Percentiles rank a stretch among this genome's conserved stretches.
phyloP scores from a whole-genome alignment of 2,113 vertebrate species.

The Megaptera novaeangliae region DNA sequence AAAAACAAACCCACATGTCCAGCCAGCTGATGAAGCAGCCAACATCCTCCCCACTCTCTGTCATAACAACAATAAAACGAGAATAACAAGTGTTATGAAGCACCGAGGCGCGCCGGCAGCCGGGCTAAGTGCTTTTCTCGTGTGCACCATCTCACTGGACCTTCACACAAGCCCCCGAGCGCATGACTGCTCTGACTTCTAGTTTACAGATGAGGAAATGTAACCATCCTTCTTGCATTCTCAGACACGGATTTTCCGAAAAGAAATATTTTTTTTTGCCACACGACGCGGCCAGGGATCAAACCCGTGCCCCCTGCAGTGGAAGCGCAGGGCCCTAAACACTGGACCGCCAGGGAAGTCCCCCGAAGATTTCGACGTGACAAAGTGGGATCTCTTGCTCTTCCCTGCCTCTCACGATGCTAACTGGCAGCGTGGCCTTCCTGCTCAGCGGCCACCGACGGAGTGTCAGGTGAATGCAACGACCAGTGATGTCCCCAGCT shows the following conservation, averaged over 20 bases:
- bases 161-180: background rate
- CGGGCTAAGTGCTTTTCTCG: background rate
- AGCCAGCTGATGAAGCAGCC: background rate
- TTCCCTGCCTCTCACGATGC: background rate
- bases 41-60: background rate
- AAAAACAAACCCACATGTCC: background rate
- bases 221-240: background rate
- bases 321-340: too few species aligned
- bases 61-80: background rate
- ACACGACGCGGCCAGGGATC: too few species aligned
- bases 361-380: too few species aligned
- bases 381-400: too few species aligned
- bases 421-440: background rate
- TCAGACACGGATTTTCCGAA: background rate
- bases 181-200: background rate
- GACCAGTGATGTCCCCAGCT: background rate
- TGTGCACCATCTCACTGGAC: background rate
- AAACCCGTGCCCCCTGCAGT: too few species aligned
- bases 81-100: background rate
- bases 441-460: background rate
- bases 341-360: too few species aligned
- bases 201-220: background rate
- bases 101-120: fast-evolving
- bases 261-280: background rate
- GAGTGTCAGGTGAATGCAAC: background rate